Evolutionary conservation across 2,888 invertebrate species (phyloP), one percentile per base, ranked within the genome.

Genomic region (Mongoloraphidia duomilia): DNA sequence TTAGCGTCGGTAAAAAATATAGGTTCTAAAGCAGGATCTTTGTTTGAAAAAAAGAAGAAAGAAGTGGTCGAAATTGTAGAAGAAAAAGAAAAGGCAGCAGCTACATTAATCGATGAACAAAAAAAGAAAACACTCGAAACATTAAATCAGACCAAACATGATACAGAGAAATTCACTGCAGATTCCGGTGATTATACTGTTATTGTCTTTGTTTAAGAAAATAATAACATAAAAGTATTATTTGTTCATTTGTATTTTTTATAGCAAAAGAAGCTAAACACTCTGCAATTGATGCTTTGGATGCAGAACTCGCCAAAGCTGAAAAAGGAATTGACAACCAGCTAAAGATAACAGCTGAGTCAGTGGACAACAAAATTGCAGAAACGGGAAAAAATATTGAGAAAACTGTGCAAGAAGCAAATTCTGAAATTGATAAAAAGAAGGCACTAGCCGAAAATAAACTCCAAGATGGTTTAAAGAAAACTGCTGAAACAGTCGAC

Each of bases 11-110:
- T 84, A 67, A 80, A 79, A 68, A 82, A 73, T 69, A 72, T 84
- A 61, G 82, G 83, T 52, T 79, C 79, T 65, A 80, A 82, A 68
- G 81, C 83, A 17, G 80, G 79, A 53, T 79, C 77, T 47, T 71
- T 83, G 55, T 81, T 84, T 66, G 76, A 80, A 49, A 74, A 74
- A 56, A 84, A 82, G 71, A 83, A 83, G 74, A 80, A 80, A 61
- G 83, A 83, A 60, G 79, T 74, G 1, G 77, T 75, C 53, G 76
- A 80, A 58, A 63, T 80, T 52, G 79, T 78, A 2, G 64, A 71
- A 34, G 81, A 82, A 62, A 80, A 77, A 63, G 78, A 68, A 8
- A 65, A 73, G 49, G 75, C 75, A 52, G 78, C 78, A 0, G 74
- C 76, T 44, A 74, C 79, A 53, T 68, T 78, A 48, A 73, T 78